A percentile compares a stretch with the other conserved stretches of the same genome.
These are phyloP conservation scores for Ciconia maguari DNA, from an alignment of 2,113 vertebrate species.

Conservation along the genomic window DNA sequence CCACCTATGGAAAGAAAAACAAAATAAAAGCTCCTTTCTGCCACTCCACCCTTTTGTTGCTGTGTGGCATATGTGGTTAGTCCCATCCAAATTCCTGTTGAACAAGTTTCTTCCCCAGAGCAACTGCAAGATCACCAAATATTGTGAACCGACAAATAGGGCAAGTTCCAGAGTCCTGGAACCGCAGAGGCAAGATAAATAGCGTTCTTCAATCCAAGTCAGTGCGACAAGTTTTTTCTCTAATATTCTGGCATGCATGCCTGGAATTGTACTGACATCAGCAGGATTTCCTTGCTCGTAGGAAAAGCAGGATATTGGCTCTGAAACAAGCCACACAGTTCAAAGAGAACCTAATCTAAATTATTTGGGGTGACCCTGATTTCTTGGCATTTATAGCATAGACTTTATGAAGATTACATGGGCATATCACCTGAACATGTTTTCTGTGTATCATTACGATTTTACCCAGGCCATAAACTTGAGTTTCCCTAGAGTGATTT, in stretches of 20 bases:
- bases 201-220: not conserved
- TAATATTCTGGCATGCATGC: not conserved
- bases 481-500: not conserved
- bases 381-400: slow-evolving; percentile 8
- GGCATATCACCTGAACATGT: not conserved
- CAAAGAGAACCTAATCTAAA: slow-evolving; percentile 14
- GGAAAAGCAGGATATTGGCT: slow-evolving; percentile 45
- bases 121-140: not conserved
- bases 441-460: not conserved
- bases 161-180: not conserved
- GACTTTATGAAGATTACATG: not conserved
- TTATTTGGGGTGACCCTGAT: slow-evolving; percentile 6
- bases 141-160: not conserved
- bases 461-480: not conserved
- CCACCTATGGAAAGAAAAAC: not conserved
- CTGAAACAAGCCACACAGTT: not conserved
- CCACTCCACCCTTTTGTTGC: not conserved
- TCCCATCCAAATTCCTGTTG: not conserved
- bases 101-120: not conserved
- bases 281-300: slow-evolving; percentile 31
- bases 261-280: slow-evolving; percentile 35
- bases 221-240: not conserved
- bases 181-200: not conserved
- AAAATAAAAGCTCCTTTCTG: not conserved
- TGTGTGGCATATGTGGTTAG: not conserved